Evolutionary conservation across 53 echinoderm and acorn worm species (phyloP).

Genomic region (Echinometra lucunter): DNA sequence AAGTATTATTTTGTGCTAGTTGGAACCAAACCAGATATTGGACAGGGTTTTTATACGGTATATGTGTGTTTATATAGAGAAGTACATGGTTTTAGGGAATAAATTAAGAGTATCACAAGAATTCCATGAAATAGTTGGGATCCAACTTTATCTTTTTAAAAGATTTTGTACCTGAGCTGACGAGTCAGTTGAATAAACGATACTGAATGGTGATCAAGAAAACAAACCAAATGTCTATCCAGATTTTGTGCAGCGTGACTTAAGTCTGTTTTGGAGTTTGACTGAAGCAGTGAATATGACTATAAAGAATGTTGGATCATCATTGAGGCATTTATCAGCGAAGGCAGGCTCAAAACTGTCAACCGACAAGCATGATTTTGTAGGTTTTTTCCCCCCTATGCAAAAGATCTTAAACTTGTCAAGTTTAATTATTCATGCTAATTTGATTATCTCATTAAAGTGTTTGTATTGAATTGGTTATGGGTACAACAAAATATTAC

Average conservation of each 20-base stretch:
- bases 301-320: slow-evolving; percentile 8
- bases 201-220: slow-evolving; percentile 37
- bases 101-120: neutral
- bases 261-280: neutral
- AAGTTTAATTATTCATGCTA: neutral
- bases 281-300: neutral
- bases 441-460: neutral
- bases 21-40: neutral
- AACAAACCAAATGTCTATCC: slow-evolving; percentile 4
- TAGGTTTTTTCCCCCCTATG: neutral
- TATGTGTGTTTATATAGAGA: neutral
- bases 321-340: neutral
- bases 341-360: neutral
- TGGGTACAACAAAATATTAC: neutral
- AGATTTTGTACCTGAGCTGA: neutral
- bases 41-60: neutral
- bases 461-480: neutral
- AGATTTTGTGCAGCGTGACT: slow-evolving; percentile 22
- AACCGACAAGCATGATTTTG: neutral
- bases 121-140: neutral
- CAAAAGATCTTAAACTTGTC: neutral
- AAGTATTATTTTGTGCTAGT: neutral
- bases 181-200: slow-evolving; percentile 29
- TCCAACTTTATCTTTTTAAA: slow-evolving; percentile 23
- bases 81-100: neutral